Conservation (phyloP, 2,888 invertebrate species). For the Plusia festucae region DNA sequence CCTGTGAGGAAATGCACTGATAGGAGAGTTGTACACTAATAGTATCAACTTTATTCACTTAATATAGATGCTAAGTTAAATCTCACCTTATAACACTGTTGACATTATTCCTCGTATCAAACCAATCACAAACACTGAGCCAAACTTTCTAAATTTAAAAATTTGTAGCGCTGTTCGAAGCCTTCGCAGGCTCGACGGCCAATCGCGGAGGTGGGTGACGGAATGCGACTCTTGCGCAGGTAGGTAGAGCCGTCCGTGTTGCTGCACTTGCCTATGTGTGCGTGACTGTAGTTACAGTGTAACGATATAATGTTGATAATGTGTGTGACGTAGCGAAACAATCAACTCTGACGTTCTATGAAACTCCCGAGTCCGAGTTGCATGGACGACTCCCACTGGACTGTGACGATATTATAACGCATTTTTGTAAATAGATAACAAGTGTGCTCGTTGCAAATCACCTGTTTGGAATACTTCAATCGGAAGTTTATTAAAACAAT, state of each 20-base stretch:
- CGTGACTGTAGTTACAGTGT: constrained; percentile 74
- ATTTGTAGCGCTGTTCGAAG: constrained; percentile 69
- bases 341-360: constrained; percentile 49
- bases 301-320: constrained; percentile 59
- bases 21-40: constrained; percentile 14
- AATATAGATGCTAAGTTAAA: constrained; percentile 28
- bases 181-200: constrained; percentile 81
- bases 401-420: constrained; percentile 44
- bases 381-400: constrained; percentile 34
- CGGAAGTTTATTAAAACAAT: constrained; percentile 24
- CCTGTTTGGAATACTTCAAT: constrained; percentile 16
- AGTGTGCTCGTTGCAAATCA: constrained; percentile 15
- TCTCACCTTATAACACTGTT: constrained; percentile 61
- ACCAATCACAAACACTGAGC: constrained; percentile 66
- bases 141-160: constrained; percentile 81
- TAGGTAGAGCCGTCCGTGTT: constrained; percentile 78
- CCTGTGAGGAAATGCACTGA: constrained; percentile 45
- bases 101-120: constrained; percentile 61
- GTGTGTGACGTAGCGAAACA: constrained; percentile 60
- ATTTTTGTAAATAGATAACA: constrained; percentile 43
- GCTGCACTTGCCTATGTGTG: constrained; percentile 67
- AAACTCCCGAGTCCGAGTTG: constrained; percentile 40
- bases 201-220: constrained; percentile 82
- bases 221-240: constrained; percentile 88
- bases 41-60: constrained; percentile 18